Percentiles rank a stretch among this genome's conserved stretches.
Conservation (phyloP, 2,113 vertebrate species). For the Falco punctatus region DNA sequence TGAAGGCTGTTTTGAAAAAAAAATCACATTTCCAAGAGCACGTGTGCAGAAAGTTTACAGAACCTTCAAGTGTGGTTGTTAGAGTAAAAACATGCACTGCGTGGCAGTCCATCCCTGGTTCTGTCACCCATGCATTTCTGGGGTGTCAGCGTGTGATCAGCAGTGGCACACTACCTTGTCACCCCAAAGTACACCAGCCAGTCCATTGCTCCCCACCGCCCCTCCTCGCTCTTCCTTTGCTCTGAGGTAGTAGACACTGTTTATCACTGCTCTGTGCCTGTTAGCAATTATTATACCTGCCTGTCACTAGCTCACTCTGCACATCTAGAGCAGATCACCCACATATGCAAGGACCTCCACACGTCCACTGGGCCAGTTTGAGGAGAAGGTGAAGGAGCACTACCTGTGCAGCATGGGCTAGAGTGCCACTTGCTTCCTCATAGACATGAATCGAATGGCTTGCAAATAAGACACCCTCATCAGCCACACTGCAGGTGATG, state of each 20-base stretch:
- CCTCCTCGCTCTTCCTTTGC: not conserved
- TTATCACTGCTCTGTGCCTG: not conserved
- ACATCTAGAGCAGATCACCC: too few relatives aligned
- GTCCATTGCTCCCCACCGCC: too few relatives aligned
- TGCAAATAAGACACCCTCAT: not conserved
- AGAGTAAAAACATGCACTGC: not conserved
- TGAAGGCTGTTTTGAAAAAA: not conserved
- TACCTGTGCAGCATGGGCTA: fast-evolving
- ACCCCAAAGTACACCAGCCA: not conserved
- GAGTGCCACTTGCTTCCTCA: not conserved
- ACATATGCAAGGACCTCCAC: not conserved
- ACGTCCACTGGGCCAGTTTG: not conserved
- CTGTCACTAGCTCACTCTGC: not conserved
- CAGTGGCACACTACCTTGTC: not conserved
- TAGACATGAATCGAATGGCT: not conserved
- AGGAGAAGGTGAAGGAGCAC: not conserved
- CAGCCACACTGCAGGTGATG: not conserved
- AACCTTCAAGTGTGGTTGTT: not conserved
- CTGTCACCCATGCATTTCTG: not conserved
- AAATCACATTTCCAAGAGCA: not conserved
- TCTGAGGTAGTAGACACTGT: not conserved
- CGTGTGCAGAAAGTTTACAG: not conserved
- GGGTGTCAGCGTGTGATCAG: not conserved
- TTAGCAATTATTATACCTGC: not conserved
- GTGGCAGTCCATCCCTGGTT: not conserved